Percentiles rank a stretch among this genome's conserved stretches.
phyloP scores from a whole-genome alignment of 2,888 invertebrate species.

The Asteroscopus sphinx region DNA sequence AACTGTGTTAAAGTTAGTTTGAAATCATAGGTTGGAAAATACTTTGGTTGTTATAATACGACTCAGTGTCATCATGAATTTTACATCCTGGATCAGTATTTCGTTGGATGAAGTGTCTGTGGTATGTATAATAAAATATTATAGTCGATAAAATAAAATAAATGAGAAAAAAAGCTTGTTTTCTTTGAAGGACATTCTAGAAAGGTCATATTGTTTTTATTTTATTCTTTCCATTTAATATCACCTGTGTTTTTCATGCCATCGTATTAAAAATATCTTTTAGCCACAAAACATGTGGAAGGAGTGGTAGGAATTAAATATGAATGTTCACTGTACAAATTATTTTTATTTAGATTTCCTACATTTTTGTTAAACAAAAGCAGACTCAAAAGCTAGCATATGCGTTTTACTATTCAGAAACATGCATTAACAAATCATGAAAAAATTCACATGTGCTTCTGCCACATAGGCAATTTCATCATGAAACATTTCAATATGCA shows the following conservation, averaged over 20 bases:
- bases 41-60: conserved; percentile 77
- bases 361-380: not conserved
- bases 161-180: conserved; percentile 52
- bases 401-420: not conserved
- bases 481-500: conserved; percentile 5
- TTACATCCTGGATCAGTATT: conserved; percentile 63
- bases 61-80: conserved; percentile 68
- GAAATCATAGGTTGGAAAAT: conserved; percentile 70
- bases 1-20: conserved; percentile 70
- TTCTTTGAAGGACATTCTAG: conserved; percentile 62
- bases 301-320: not conserved
- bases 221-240: conserved; percentile 11
- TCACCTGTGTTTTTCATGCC: conserved; percentile 7
- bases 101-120: conserved; percentile 81
- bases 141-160: conserved; percentile 14
- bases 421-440: not conserved
- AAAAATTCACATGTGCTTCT: conserved; percentile 27
- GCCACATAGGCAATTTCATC: conserved; percentile 48
- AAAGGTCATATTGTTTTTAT: conserved; percentile 65
- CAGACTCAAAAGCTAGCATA: not conserved
- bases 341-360: conserved; percentile 1
- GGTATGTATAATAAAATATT: conserved; percentile 73
- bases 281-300: not conserved
- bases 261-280: not conserved
- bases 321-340: conserved; percentile 6